Percentiles rank a stretch among this genome's conserved stretches.
Evolutionary conservation across 2,888 invertebrate species (phyloP).

Genomic region (Chymomyza amoena): DNA sequence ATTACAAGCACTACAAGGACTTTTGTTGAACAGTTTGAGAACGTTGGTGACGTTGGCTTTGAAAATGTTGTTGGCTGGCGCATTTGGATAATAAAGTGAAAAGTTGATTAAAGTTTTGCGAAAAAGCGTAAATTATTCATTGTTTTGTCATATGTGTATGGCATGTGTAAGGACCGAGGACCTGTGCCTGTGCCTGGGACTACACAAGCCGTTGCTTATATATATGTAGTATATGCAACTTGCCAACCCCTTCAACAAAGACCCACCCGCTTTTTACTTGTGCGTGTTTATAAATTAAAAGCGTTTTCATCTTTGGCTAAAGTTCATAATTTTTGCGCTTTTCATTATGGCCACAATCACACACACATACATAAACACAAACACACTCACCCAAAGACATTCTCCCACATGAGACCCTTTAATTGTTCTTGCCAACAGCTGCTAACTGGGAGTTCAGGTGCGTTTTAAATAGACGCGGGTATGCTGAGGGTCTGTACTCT

Average conservation of each 20-base stretch:
- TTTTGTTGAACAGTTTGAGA: neutral
- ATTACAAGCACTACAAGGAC: neutral
- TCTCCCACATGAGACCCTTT: conserved; percentile 41
- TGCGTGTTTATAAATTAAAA: conserved; percentile 68
- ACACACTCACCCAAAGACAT: conserved; percentile 15
- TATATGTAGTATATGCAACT: neutral
- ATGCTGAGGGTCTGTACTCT: no score
- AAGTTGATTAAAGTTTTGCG: conserved; percentile 47
- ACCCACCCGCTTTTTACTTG: neutral
- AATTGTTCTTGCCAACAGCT: conserved; percentile 58
- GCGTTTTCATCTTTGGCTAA: conserved; percentile 63
- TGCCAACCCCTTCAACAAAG: neutral
- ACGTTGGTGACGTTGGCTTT: conserved; percentile 2
- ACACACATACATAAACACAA: conserved; percentile 27
- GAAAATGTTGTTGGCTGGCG: neutral
- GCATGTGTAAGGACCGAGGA: neutral
- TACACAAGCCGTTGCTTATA: neutral
- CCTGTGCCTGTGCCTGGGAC: neutral
- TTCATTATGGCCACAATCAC: conserved; percentile 44
- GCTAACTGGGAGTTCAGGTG: conserved; percentile 21
- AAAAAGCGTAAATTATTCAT: conserved; percentile 54
- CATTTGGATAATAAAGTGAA: conserved; percentile 35
- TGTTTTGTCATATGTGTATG: conserved; percentile 20
- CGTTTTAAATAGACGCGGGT: neutral
- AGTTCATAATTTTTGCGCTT: conserved; percentile 65